Evolutionary conservation across 2,113 vertebrate genomes (phyloP), one percentile per base, ranked within the genome.

Genomic region (Zingel zingel): DNA sequence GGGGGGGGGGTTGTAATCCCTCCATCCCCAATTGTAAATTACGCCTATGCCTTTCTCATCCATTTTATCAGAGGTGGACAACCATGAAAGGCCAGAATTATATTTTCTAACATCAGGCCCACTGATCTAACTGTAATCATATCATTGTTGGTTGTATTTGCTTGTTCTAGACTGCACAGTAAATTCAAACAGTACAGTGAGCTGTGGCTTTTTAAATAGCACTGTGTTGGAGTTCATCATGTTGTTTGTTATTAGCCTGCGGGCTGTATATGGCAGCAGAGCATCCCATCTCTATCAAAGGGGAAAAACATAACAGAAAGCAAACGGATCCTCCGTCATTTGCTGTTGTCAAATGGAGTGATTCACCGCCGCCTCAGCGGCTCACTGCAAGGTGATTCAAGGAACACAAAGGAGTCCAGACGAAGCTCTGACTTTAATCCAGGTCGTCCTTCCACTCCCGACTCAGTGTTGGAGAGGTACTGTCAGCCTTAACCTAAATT

Each of bases 401-500:
- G 36, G 61, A 81, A 27, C 56, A 69, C 19, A 30, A 62, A 43
- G 56, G 48, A 81, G 61, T 25, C 67, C 58, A 47, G 68, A 83
- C 50, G 62, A 51, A 71, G 61, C 75, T 58, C 54, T 36, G 62
- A 64, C 78, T 83, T 61, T 54, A 83, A 83, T 72, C 62, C 80
- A 57, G 66, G 77, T 71, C 71, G 62, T 79, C 63, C 69, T 71
- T 73, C 56, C 61, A 39, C 70, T 86, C 16, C 30, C 13, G 4
- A 71, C 58, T 77, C 73, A 3, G 58, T 68, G 81, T n/a, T 81
- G 0, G 21, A 88, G 71, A 84, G 73, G 66, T 77, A 62, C 79
- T 83, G 87, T 88, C 89, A 89, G 81, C 83, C 79, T 83, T 87
- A 88, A 89, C 91, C 89, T 86, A 88, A 88, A 88, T 91, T 81